A percentile compares a stretch with the other conserved stretches of the same genome.
Conservation (phyloP, 2,797 vertebrate species). For the Arctocebus calabarensis region DNA sequence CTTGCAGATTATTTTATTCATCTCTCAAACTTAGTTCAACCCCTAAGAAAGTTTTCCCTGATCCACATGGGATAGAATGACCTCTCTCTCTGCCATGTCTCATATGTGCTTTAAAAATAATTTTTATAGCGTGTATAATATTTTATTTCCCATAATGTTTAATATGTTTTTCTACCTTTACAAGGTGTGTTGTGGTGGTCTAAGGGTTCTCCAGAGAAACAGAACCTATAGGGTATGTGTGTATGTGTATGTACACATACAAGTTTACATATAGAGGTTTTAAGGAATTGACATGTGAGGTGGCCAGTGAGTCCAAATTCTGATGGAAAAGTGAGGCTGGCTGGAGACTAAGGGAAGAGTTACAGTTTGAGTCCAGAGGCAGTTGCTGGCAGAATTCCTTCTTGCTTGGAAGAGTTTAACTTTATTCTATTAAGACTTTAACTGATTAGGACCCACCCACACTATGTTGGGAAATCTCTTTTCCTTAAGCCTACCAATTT, state of each 20-base stretch:
- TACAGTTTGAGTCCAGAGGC: neutral
- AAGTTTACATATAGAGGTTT: neutral
- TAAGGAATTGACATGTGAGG: neutral
- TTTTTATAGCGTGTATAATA: neutral
- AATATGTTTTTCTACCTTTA: neutral
- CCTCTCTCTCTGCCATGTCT: neutral
- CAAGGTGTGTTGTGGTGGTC: neutral
- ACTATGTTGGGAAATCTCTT: neutral
- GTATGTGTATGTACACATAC: neutral
- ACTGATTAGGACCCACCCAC: neutral
- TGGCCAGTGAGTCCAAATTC: neutral
- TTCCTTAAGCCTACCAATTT: neutral
- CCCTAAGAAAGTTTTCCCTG: slow-evolving; percentile 26
- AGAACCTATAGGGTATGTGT: neutral
- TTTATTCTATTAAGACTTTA: slow-evolving; percentile 6
- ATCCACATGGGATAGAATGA: neutral
- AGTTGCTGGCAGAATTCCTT: neutral
- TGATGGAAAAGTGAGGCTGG: neutral
- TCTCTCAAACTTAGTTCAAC: slow-evolving; percentile 52
- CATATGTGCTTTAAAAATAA: neutral
- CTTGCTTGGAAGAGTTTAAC: neutral
- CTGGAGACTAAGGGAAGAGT: neutral
- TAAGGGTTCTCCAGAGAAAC: slow-evolving; percentile 29
- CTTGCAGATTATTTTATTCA: slow-evolving; percentile 56
- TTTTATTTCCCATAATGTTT: neutral